Percentiles rank a stretch among this genome's conserved stretches.
Conservation (phyloP, 2,888 invertebrate species). For the Metalampra italica region DNA sequence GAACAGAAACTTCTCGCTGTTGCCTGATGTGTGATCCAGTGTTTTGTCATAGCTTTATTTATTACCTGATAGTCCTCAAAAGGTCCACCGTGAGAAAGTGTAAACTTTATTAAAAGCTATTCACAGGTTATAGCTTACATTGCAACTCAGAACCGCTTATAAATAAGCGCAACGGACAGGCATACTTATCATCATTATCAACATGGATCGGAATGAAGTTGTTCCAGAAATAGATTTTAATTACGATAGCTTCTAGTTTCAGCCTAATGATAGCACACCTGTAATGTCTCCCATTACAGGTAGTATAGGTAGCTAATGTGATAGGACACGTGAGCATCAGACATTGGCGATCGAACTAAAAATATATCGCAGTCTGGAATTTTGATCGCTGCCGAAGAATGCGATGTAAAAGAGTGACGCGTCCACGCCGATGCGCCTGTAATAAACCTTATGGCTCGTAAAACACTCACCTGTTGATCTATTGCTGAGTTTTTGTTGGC, state of each 20-base stretch:
- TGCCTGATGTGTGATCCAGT: no score
- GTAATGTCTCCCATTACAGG: slow-evolving; percentile 27
- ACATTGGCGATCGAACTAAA: slow-evolving; percentile 42
- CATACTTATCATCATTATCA: no score
- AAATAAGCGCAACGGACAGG: no score
- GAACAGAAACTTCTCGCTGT: background rate
- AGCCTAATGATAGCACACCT: slow-evolving; percentile 32
- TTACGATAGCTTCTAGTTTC: slow-evolving; percentile 32
- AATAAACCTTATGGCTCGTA: slow-evolving; percentile 37
- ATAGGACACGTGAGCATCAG: slow-evolving; percentile 36
- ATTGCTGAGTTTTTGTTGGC: slow-evolving; percentile 30
- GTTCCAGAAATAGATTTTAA: slow-evolving; percentile 23
- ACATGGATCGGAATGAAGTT: background rate
- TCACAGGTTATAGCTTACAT: no score
- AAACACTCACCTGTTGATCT: slow-evolving; percentile 41
- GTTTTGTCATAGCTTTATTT: no score
- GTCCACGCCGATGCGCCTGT: slow-evolving; percentile 27
- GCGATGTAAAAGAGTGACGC: slow-evolving; percentile 38
- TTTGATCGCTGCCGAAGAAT: slow-evolving; percentile 42
- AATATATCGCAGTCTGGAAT: slow-evolving; percentile 45
- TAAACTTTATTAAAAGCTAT: no score
- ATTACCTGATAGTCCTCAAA: no score
- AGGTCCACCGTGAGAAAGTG: no score
- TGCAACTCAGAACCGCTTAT: no score
- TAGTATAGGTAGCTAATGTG: slow-evolving; percentile 30